phyloP scores from a whole-genome alignment of 1,140 invertebrate genomes.

The Anadara kagoshimensis region DNA sequence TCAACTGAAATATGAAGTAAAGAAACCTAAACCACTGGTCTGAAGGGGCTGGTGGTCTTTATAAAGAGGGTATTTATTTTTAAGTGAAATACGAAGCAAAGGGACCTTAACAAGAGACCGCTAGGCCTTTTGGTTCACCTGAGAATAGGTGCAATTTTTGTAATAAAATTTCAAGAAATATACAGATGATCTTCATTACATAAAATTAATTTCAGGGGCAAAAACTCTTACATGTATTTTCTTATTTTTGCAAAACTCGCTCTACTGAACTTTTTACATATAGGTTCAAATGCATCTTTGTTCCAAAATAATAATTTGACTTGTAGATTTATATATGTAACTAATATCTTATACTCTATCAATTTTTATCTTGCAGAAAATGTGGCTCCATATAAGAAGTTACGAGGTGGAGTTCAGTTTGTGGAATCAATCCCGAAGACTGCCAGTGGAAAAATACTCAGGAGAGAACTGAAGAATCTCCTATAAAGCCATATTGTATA shows the following conservation, averaged over 20 bases:
- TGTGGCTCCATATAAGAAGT: slow-evolving; percentile 55
- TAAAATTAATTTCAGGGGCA: neutral
- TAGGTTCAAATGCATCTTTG: neutral
- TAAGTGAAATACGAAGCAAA: no score
- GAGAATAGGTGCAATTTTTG: no score
- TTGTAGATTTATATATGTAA: neutral
- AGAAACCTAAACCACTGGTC: no score
- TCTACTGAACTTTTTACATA: neutral
- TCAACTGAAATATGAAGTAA: no score
- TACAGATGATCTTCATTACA: neutral
- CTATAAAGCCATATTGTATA: no score
- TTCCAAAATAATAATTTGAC: neutral
- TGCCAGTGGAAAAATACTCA: slow-evolving; percentile 56
- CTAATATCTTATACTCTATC: neutral
- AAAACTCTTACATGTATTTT: neutral
- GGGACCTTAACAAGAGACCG: no score
- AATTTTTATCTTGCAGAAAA: slow-evolving; percentile 44
- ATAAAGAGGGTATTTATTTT: no score
- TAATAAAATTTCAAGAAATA: no score
- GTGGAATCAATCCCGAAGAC: slow-evolving; percentile 59
- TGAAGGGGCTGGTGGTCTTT: no score
- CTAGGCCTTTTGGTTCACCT: no score
- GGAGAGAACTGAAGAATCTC: slow-evolving; percentile 38
- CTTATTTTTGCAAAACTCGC: neutral
- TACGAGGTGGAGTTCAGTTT: slow-evolving; percentile 61